Evolutionary conservation across 2,888 invertebrate genomes (phyloP), one percentile per base, ranked within the genome.

Genomic region (Parascotia fuliginaria): DNA sequence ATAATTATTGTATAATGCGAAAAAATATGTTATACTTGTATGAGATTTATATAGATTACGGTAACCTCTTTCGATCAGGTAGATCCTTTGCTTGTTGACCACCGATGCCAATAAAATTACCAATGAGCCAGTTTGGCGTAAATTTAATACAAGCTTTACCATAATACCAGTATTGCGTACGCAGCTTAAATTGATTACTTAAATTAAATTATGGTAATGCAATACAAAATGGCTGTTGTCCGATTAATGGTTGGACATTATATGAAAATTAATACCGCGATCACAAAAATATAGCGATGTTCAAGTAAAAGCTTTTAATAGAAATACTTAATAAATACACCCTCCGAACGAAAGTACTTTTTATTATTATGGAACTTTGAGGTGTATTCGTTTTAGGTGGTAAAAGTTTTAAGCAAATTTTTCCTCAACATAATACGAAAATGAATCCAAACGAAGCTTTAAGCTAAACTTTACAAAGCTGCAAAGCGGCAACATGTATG

Each of bases 401-500:
- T 27, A 47, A 47, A 39, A 28, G 24, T 42, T 33, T 49, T 45
- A 31, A 41, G n/a, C n/a, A 36, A 47, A 38, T 36, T 52, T 49
- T 59, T 50, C 50, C 51, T 50, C 36, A 48, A 59, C 41, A 22
- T 52, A 49, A 55, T 58, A 47, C 33, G 48, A 52, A 59, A 63
- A 59, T 59, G 49, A 59, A 64, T 69, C 37, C 39, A 60, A 51
- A 51, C 52, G 43, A 58, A 61, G 65, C 39, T 39, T 16, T 45
- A 55, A 59, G 49, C 64, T 42, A 38, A 45, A 51, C 48, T 64
- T 43, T 32, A 42, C 42, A 47, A 51, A 36, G 47, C 33, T 64
- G 46, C 41, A 53, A 66, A 67, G 70, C 72, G 61, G 73, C 65
- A 67, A 70, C 75, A 74, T 77, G 70, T 70, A 79, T 70, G 82